Base-by-base conservation (phyloP, 2,888 invertebrate genomes). In the Thera obeliscata region DNA sequence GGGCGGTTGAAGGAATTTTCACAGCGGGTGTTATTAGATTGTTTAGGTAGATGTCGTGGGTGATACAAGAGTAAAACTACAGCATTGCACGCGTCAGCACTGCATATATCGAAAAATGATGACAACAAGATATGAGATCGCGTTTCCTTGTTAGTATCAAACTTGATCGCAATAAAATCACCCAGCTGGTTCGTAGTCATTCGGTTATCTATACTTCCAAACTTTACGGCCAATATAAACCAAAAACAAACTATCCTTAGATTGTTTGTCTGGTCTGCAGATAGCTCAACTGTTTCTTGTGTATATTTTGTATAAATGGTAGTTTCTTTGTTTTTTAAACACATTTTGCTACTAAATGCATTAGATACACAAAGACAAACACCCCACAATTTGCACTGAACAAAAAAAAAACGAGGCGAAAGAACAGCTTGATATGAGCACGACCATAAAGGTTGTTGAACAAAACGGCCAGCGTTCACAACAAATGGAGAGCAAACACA, bases 401-500 rank as follows among this genome's bases (percentile, higher is more conserved):
- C 59, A 67, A 69, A 66, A 66, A 65, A 52, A 56, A 59, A 52
- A 56, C 46, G 43, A 49, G 50, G 22, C 22, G 22, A 22, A 22
- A 22, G 35, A 66, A 64, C 54, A 56, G 56, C 56, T 56, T 65
- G 69, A 65, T 67, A 67, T 68, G 64, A 60, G 41, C 56, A 36
- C 46, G 46, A 43, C 56, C 56, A 68, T 72, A 72, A 74, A 65
- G 62, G 65, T 56, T 58, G 67, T 66, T 69, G 56, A 66, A 52
- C 71, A 78, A 83, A 84, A 81, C 76, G 75, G 73, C 73, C 72
- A 71, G 74, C 73, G 72, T 68, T 78, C 80, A 12, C 56, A 68
- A 86, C 86, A 87, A 87, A 88, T 85, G 83, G 79, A 78, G 76
- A 79, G 84, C 87, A 86, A 86, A 86, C 86, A 86, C 87, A 88